Percentiles rank a stretch among this genome's conserved stretches.
Conservation (phyloP, 2,797 vertebrate species). For the Rousettus madagascariensis region DNA sequence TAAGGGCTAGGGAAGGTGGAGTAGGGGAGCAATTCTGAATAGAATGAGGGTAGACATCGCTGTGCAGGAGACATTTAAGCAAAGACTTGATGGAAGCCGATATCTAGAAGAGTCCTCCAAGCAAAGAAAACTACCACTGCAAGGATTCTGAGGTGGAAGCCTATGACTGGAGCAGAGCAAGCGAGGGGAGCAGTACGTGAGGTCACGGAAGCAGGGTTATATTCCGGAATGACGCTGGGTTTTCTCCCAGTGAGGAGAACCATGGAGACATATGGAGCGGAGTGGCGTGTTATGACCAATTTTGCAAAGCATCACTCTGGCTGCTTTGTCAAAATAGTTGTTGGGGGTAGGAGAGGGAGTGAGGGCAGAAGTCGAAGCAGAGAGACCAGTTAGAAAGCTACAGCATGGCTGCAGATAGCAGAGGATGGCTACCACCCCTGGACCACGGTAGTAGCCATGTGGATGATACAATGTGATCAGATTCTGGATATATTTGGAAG, state of each 20-base stretch:
- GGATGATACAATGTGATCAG: accelerated
- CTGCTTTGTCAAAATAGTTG: not conserved
- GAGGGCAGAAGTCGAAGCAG: not conserved
- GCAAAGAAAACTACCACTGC: not conserved
- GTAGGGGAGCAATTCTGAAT: not conserved
- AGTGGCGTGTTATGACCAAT: not conserved
- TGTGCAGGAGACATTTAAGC: not conserved
- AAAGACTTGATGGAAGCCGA: not conserved
- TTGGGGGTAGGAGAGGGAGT: not conserved
- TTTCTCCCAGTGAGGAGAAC: not conserved
- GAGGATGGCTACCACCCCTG: not conserved
- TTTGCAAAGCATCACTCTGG: not conserved
- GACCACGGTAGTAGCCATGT: not conserved
- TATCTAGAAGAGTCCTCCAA: not conserved
- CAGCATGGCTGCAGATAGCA: not conserved
- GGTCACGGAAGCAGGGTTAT: accelerated
- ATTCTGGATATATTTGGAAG: not conserved
- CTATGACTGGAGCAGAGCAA: not conserved
- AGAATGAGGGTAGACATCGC: not conserved
- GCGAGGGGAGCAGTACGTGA: not conserved
- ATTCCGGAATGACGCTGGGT: not conserved
- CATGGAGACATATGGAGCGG: not conserved
- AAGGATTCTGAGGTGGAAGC: not conserved
- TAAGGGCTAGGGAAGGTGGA: not conserved
- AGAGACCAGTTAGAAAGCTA: not conserved